A percentile compares a stretch with the other conserved stretches of the same genome.
These are phyloP conservation scores for Trypoxylon attenuatum DNA, from an alignment of 2,888 invertebrate genomes.

Conservation along the genomic window DNA sequence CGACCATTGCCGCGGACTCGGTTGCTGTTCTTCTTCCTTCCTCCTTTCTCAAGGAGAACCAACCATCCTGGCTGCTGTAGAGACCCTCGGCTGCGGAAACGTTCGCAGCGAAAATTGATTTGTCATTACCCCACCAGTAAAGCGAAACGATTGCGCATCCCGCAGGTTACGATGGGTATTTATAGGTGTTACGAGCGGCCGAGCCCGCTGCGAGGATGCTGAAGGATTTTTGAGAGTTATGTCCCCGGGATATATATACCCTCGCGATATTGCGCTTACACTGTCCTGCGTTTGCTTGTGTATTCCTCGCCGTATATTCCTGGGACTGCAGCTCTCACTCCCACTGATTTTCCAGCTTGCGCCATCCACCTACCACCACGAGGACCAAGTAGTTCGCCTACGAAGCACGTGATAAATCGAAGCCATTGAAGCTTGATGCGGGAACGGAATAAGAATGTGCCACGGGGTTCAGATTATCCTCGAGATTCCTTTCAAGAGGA, in stretches of 20 bases:
- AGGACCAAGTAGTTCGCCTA: slow-evolving; percentile 51
- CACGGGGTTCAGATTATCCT: slow-evolving; percentile 64
- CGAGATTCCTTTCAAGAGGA: slow-evolving; percentile 66
- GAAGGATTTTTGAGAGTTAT: slow-evolving; percentile 49
- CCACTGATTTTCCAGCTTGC: slow-evolving; percentile 7
- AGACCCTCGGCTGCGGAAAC: slow-evolving; percentile 46
- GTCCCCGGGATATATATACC: slow-evolving; percentile 32
- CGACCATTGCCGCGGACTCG: slow-evolving; percentile 13
- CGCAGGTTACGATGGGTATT: slow-evolving; percentile 20
- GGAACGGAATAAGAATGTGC: slow-evolving; percentile 66
- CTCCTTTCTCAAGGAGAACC: background rate
- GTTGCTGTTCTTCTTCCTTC: slow-evolving; percentile 15
- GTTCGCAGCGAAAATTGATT: slow-evolving; percentile 65
- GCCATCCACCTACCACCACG: background rate
- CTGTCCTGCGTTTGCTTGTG: background rate
- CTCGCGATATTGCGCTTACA: slow-evolving; percentile 10
- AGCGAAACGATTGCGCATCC: slow-evolving; percentile 50
- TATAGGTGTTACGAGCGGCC: slow-evolving; percentile 18
- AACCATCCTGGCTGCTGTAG: slow-evolving; percentile 11
- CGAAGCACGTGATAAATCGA: slow-evolving; percentile 66
- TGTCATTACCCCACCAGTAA: slow-evolving; percentile 58
- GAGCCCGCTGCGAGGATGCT: slow-evolving; percentile 13
- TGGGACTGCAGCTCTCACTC: background rate
- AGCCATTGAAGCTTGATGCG: slow-evolving; percentile 66
- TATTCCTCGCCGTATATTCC: background rate